Conservation (phyloP, 2,888 invertebrate species). For the Tenthredo mesomela region DNA sequence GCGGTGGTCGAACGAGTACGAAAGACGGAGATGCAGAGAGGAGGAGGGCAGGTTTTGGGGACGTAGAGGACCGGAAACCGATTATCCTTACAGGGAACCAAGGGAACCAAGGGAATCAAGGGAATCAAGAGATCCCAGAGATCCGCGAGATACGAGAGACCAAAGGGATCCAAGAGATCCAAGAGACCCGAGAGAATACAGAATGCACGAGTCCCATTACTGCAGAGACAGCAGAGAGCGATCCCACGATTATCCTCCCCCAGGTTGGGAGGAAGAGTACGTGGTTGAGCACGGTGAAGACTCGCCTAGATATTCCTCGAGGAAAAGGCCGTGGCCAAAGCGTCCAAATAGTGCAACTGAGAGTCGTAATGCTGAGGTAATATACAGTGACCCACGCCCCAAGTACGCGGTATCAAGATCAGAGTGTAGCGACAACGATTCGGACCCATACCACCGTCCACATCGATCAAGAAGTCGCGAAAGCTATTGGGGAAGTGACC, state of each 20-base stretch:
- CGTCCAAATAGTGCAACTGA: slow-evolving; percentile 76
- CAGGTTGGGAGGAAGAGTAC: slow-evolving; percentile 71
- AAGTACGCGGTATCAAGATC: slow-evolving; percentile 75
- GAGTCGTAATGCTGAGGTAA: slow-evolving; percentile 70
- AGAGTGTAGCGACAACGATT: slow-evolving; percentile 75
- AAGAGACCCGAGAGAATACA: slow-evolving; percentile 60
- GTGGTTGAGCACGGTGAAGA: slow-evolving; percentile 71
- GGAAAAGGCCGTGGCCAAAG: slow-evolving; percentile 75
- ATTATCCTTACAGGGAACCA: slow-evolving; percentile 77
- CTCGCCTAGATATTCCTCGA: slow-evolving; percentile 68
- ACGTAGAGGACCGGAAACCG: slow-evolving; percentile 78
- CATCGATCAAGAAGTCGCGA: slow-evolving; percentile 75
- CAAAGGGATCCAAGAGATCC: slow-evolving; percentile 54
- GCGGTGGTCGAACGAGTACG: slow-evolving; percentile 67
- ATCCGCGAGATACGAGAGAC: slow-evolving; percentile 69
- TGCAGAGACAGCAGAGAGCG: slow-evolving; percentile 70
- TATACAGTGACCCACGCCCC: slow-evolving; percentile 69
- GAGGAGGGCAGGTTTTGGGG: slow-evolving; percentile 77
- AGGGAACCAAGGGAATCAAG: slow-evolving; percentile 72
- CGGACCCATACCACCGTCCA: slow-evolving; percentile 72
- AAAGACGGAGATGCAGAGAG: slow-evolving; percentile 73
- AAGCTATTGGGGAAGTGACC: slow-evolving; percentile 75
- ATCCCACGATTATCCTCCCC: slow-evolving; percentile 68
- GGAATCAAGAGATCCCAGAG: slow-evolving; percentile 72
- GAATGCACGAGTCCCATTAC: slow-evolving; percentile 69